Conservation (phyloP, 2,113 vertebrate species). For the Pipra filicauda region DNA sequence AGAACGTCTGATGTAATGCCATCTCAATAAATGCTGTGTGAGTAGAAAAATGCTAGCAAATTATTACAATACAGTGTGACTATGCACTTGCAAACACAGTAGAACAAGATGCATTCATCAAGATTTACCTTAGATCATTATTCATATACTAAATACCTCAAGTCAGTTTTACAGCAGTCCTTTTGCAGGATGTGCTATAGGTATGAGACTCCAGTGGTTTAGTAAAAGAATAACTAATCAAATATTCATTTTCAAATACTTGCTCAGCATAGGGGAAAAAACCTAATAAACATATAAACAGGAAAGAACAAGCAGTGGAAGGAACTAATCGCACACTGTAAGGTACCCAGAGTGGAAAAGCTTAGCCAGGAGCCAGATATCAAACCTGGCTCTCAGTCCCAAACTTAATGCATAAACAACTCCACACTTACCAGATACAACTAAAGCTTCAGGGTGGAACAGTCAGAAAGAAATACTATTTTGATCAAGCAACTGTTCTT, state of each 20-base stretch:
- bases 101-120: neutral
- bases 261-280: neutral
- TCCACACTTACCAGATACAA: neutral
- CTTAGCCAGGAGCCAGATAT: neutral
- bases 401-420: neutral
- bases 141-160: neutral
- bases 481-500: constrained; percentile 2
- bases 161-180: neutral
- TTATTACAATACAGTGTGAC: neutral
- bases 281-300: neutral
- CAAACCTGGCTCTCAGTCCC: neutral
- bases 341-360: neutral
- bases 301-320: neutral
- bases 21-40: neutral
- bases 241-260: neutral
- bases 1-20: neutral
- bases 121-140: neutral
- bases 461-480: neutral
- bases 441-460: neutral
- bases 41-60: neutral
- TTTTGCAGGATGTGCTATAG: neutral
- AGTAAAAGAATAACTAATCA: neutral
- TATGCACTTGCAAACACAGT: neutral
- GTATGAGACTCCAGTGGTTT: neutral
- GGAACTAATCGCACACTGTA: neutral